These are phyloP conservation scores for Macrochelys suwanniensis DNA, from an alignment of 2,797 vertebrate genomes.

Conservation along the genomic window DNA sequence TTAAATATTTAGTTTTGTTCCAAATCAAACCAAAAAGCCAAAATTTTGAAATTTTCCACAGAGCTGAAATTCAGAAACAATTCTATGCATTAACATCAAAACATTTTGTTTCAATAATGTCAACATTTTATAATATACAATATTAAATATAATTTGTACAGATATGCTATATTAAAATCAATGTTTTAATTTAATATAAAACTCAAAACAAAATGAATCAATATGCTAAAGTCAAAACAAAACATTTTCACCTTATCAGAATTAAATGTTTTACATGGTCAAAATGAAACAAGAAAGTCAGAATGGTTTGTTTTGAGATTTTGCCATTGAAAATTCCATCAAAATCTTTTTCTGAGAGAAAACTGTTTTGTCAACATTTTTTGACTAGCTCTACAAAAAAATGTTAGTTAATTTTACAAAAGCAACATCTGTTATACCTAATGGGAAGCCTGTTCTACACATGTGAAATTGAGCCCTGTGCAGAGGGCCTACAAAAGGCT, in stretches of 20 bases:
- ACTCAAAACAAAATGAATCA: neutral
- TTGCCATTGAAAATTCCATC: neutral
- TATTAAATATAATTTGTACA: neutral
- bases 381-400: neutral
- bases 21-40: neutral
- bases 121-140: neutral
- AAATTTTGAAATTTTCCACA: neutral
- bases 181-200: neutral
- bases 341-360: neutral
- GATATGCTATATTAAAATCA: neutral
- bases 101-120: neutral
- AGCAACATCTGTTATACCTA: neutral
- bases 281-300: neutral
- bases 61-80: neutral
- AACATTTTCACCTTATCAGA: neutral
- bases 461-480: neutral
- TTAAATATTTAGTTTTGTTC: neutral
- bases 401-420: neutral
- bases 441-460: accelerated
- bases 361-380: neutral
- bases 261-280: neutral
- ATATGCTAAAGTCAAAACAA: neutral
- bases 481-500: accelerated
- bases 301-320: neutral
- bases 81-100: neutral